phyloP scores from a whole-genome alignment of 2,888 invertebrate species.

The Mythimna albipuncta region DNA sequence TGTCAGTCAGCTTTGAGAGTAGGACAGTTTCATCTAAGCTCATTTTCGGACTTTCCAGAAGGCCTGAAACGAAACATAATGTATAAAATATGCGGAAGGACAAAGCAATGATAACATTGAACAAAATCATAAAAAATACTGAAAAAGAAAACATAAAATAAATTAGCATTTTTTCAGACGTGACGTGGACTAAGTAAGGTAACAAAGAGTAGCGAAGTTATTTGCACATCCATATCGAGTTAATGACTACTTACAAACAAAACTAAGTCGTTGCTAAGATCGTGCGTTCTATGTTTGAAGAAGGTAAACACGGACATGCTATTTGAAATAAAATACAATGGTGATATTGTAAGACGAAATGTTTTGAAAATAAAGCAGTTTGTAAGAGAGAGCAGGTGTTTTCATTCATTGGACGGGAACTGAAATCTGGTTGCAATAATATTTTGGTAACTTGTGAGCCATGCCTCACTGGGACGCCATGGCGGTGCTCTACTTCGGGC shows the following conservation, averaged over 20 bases:
- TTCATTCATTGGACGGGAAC: slow-evolving; percentile 1
- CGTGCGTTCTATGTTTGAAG: slow-evolving; percentile 35
- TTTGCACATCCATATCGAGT: slow-evolving; percentile 41
- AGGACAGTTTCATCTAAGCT: slow-evolving; percentile 92
- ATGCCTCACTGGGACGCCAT: too few species aligned
- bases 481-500: too few species aligned
- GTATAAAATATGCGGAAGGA: slow-evolving; percentile 1
- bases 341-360: slow-evolving; percentile 26
- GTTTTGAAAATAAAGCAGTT: slow-evolving; percentile 51
- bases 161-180: slow-evolving; percentile 41
- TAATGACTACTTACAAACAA: slow-evolving; percentile 38
- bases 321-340: slow-evolving; percentile 36
- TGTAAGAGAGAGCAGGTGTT: slow-evolving; percentile 16
- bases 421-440: slow-evolving; percentile 6
- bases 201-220: slow-evolving; percentile 41
- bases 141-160: slow-evolving; percentile 21
- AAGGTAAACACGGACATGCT: slow-evolving; percentile 49
- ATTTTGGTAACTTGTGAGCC: slow-evolving; percentile 6
- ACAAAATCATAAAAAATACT: slow-evolving; percentile 12
- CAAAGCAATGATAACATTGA: slow-evolving; percentile 21
- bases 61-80: slow-evolving; percentile 83
- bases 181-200: slow-evolving; percentile 33
- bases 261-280: slow-evolving; percentile 29
- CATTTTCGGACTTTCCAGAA: slow-evolving; percentile 93
- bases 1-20: slow-evolving; percentile 93